These are phyloP conservation scores for Chloroclysta siterata DNA, from an alignment of 2,888 invertebrate genomes.

Conservation along the genomic window DNA sequence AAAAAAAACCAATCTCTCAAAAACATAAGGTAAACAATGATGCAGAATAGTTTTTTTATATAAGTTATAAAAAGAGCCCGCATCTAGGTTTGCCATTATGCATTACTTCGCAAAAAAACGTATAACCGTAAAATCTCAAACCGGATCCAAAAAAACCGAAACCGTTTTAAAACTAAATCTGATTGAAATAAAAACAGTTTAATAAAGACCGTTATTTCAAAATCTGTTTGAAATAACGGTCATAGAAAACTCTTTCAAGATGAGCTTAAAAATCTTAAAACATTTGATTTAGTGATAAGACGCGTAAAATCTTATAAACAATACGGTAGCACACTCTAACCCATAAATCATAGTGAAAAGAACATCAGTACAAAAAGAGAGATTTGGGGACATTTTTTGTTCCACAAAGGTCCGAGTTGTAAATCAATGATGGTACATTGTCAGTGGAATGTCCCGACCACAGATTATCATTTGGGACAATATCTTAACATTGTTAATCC, in stretches of 20 bases:
- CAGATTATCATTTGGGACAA: constrained; percentile 67
- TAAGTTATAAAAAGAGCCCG: not conserved
- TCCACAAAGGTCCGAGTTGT: constrained; percentile 37
- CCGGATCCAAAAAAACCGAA: too few relatives aligned
- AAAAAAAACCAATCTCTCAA: too few relatives aligned
- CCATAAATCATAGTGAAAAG: constrained; percentile 34
- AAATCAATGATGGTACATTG: constrained; percentile 56
- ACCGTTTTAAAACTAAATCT: too few relatives aligned
- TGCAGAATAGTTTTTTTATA: not conserved
- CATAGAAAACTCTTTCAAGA: not conserved
- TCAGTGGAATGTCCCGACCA: constrained; percentile 51
- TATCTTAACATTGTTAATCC: constrained; percentile 73
- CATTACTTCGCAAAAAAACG: not conserved
- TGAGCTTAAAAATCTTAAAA: constrained; percentile 17
- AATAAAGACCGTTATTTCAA: too few relatives aligned
- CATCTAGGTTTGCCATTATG: not conserved
- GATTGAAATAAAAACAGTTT: too few relatives aligned
- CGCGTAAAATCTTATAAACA: constrained; percentile 32
- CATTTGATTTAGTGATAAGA: constrained; percentile 26
- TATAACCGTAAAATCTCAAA: too few relatives aligned
- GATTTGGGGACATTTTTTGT: constrained; percentile 40
- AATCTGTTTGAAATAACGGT: constrained; percentile 18
- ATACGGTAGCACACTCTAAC: constrained; percentile 36
- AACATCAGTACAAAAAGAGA: constrained; percentile 26
- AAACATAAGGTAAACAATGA: too few relatives aligned